Base-by-base conservation (phyloP, 2,888 invertebrate genomes). In the Napeogenes sylphis region DNA sequence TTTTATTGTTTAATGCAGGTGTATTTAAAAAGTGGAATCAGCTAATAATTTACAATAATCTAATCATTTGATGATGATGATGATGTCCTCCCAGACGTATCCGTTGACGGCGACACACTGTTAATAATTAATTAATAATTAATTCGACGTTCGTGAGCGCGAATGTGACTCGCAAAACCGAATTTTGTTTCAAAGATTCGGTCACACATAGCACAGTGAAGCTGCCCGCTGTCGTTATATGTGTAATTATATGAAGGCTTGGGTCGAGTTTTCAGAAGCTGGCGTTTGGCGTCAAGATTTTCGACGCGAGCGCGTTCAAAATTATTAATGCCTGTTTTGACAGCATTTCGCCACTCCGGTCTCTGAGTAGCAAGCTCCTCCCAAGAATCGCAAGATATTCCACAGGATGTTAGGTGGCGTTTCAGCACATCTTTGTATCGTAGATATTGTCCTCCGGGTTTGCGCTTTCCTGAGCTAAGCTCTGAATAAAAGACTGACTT, bases 401-500 rank as follows among this genome's bases (percentile, higher is more conserved):
- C 32, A 21, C 53, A 62, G 14, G 58, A 35, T 14, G 2, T 53
- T 2, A 58, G 51, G 53, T 58, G 58, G 10, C 58, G 58, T 14
- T 58, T 58, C 12, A 58, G 21, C 2, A 60, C 56, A 38, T 60
- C 60, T n/a, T 60, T 60, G 30, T 60, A 60, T 2, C 55, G 33
- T 2, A 35, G 35, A 35, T 35, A 35, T 55, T 14, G 33, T 61
- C 32, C 61, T 14, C 59, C 59, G 12, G 45, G 45, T 2, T 13
- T 59, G 3, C 55, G 55, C 13, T 54, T 59, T 14, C 59, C 59
- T 2, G 4, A 4, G 10, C 5, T 6, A 2, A 59, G 46, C 32
- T 59, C 32, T 6, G 59, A 59, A 33, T 59, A 56, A 42, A 56
- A 56, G 5, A 56, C 56, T 5, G 59, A 55, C 51, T 63, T 63